Percentiles rank a stretch among this genome's conserved stretches.
phyloP scores from a whole-genome alignment of 2,888 invertebrate genomes.

The Cheilosia pagana region DNA sequence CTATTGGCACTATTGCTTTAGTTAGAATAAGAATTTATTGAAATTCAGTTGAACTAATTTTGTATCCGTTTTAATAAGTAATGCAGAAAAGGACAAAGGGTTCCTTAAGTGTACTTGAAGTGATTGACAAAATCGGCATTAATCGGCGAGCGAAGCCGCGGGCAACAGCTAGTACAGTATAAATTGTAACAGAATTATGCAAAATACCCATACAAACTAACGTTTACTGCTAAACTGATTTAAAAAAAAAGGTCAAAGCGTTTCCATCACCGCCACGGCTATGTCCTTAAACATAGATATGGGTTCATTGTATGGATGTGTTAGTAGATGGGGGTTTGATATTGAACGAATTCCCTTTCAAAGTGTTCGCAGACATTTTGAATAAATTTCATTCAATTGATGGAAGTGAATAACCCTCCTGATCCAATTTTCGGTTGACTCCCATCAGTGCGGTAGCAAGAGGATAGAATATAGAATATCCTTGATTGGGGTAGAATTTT shows the following conservation, averaged over 20 bases:
- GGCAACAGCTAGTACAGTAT: no score
- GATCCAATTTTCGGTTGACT: slow-evolving; percentile 48
- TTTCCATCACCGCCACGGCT: not conserved
- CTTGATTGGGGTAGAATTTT: slow-evolving; percentile 35
- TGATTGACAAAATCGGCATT: no score
- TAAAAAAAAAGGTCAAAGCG: slow-evolving; percentile 38
- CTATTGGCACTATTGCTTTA: no score
- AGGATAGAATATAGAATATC: slow-evolving; percentile 9
- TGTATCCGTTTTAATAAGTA: no score
- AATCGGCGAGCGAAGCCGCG: no score
- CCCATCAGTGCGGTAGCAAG: not conserved
- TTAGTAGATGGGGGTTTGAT: not conserved
- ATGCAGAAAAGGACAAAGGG: no score
- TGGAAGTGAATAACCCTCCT: slow-evolving; percentile 57
- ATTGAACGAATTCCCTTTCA: not conserved
- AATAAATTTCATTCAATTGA: slow-evolving; percentile 68
- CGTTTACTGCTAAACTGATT: slow-evolving; percentile 9
- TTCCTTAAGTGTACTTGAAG: no score
- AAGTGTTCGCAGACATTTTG: slow-evolving; percentile 49
- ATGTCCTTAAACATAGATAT: not conserved
- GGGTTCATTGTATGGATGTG: not conserved
- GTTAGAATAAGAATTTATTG: no score
- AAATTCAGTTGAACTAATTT: no score
- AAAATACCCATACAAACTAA: slow-evolving; percentile 24
- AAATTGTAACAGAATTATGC: slow-evolving; percentile 44